These are phyloP conservation scores for Theodoxus fluviatilis DNA, from an alignment of 2,888 invertebrate genomes.

Conservation along the genomic window DNA sequence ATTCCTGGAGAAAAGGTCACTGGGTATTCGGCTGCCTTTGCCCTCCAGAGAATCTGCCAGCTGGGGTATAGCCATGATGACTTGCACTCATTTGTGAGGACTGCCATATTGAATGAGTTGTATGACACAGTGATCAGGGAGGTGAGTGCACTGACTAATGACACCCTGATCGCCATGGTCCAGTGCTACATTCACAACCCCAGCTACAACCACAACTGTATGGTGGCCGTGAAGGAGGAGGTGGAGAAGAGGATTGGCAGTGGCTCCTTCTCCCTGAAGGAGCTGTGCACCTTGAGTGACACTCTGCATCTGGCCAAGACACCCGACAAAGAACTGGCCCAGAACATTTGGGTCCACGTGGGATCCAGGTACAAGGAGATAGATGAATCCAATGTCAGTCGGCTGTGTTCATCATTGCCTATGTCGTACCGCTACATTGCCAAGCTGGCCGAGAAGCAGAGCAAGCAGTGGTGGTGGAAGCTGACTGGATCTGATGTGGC, in stretches of 20 bases:
- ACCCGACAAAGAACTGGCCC: constrained; percentile 69
- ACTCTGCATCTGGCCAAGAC: constrained; percentile 69
- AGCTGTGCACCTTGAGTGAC: constrained; percentile 72
- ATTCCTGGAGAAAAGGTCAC: constrained; percentile 68
- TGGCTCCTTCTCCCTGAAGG: constrained; percentile 70
- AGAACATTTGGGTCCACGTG: constrained; percentile 76
- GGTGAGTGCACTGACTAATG: constrained; percentile 35
- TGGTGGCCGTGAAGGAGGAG: constrained; percentile 71
- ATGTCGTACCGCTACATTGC: constrained; percentile 72
- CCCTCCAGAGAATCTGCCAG: constrained; percentile 42
- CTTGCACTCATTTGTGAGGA: constrained; percentile 63
- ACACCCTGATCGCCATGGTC: constrained; percentile 38
- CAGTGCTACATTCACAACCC: constrained; percentile 39
- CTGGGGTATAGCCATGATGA: constrained; percentile 47
- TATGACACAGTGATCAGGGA: constrained; percentile 66
- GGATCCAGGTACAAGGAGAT: constrained; percentile 71
- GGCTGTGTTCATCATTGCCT: constrained; percentile 71
- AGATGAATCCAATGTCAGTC: constrained; percentile 70
- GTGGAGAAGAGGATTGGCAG: constrained; percentile 72
- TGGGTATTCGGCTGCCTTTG: constrained; percentile 44
- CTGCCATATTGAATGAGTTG: constrained; percentile 67
- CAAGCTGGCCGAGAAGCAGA: constrained; percentile 71
- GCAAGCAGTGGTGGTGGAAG: constrained; percentile 71
- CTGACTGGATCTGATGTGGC: constrained; percentile 51
- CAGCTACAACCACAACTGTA: constrained; percentile 34